These are phyloP conservation scores for Nanger granti DNA, from an alignment of 2,113 vertebrate species.

Conservation along the genomic window DNA sequence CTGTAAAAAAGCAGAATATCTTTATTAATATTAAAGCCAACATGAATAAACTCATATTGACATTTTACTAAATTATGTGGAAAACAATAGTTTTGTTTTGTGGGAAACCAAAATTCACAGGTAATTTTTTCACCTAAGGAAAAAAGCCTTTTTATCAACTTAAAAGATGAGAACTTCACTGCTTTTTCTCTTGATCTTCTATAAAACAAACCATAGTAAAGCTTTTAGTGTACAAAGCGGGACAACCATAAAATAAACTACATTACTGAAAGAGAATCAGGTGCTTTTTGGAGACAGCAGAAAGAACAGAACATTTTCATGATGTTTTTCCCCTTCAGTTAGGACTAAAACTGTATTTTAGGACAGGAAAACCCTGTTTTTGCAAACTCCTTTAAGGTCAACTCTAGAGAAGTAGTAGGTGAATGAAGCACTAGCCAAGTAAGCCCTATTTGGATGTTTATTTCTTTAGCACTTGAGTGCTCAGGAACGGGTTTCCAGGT, in stretches of 20 bases:
- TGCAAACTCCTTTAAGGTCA: not conserved
- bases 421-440: not conserved
- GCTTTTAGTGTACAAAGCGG: not conserved
- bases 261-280: not conserved
- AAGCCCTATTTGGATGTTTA: not conserved
- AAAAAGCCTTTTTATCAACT: not conserved
- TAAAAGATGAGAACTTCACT: not conserved
- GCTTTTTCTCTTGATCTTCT: not conserved
- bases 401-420: not conserved
- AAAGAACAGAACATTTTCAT: constrained; percentile 8
- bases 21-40: not conserved
- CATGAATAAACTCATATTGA: not conserved
- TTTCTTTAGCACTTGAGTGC: not conserved
- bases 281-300: not conserved
- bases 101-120: not conserved
- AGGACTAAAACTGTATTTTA: not conserved
- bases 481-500: not conserved
- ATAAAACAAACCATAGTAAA: constrained; percentile 11
- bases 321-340: not conserved
- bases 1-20: not conserved
- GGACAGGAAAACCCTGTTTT: not conserved
- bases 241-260: not conserved
- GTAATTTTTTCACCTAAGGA: not conserved
- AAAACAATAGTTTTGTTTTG: not conserved
- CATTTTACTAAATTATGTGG: constrained; percentile 8